These are phyloP conservation scores for Drosophila hamatofila DNA, from an alignment of 2,888 invertebrate species.

Conservation along the genomic window DNA sequence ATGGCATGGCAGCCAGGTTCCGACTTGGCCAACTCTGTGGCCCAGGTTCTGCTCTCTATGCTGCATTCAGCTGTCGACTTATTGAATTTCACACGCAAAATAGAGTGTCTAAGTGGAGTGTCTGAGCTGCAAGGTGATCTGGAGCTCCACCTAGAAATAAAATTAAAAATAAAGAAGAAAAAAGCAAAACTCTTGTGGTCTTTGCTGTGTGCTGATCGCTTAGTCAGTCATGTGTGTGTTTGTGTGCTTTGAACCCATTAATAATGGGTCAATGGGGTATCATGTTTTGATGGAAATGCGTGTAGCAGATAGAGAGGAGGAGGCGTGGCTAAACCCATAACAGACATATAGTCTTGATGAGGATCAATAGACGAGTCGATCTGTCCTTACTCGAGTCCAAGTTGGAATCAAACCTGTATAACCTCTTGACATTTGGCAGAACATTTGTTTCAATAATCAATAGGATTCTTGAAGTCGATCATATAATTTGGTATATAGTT, in stretches of 20 bases:
- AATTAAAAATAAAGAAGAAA: background rate
- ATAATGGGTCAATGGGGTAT: background rate
- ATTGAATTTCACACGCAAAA: conserved; percentile 81
- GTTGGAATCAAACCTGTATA: no score
- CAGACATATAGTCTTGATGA: background rate
- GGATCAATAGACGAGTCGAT: background rate
- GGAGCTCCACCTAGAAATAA: conserved; percentile 54
- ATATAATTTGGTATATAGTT: no score
- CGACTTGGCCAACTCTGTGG: conserved; percentile 10
- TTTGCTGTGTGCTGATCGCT: conserved; percentile 39
- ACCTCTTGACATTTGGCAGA: no score
- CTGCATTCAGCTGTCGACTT: conserved; percentile 51
- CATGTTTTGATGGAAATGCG: background rate
- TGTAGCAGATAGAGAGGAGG: background rate
- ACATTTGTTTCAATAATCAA: no score
- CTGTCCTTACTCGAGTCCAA: no score
- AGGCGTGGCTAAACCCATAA: no score
- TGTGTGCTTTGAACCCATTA: background rate
- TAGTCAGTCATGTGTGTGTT: conserved; percentile 58
- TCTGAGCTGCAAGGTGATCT: conserved; percentile 62
- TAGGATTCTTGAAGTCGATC: no score
- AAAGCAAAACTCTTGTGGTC: conserved; percentile 1
- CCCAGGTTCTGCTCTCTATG: background rate
- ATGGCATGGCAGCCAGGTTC: conserved; percentile 26
- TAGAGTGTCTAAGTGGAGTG: conserved; percentile 66